Base-by-base conservation (phyloP, 2,797 vertebrate genomes). In the Lacerta viridis region DNA sequence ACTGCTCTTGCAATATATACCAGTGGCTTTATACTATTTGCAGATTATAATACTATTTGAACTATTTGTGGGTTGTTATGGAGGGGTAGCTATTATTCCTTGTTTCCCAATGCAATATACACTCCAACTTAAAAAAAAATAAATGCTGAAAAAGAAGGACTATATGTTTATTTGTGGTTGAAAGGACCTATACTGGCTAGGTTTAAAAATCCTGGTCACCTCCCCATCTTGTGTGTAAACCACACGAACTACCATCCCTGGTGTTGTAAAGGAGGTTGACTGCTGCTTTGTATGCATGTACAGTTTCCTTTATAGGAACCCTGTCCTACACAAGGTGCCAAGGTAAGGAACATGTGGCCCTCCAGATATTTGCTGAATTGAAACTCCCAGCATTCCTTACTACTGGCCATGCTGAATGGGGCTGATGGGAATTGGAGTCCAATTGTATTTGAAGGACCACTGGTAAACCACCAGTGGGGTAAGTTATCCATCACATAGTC, bases 1-100 rank as follows among this genome's bases (percentile, higher is more conserved):
- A 75, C 3, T 59, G 61, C 20, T 43, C 17, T 41, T 80, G 50
- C 25, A 39, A 29, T 80, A 41, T 72, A 55, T 29, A 43, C n/a
- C 72, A 33, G 50, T 68, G 55, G 33, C 50, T 80, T 87, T 80
- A 41, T 74, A 72, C 10, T 43, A 41, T 72, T 80, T 72, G 68
- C 29, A 55, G 10, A 46, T 71, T 61, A 64, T 27, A 23, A 43
- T 41, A 33, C 29, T 46, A 36, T 68, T 78, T 76, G 61, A 7
- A 39, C 23, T 72, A 41, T 77, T 43, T 78, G 39, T 59, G 29
- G 50, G 17, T 66, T n/a, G 33, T 7, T 13, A 3, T 23, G 71
- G 29, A 75, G 41, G n/a, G 11, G 17, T 68, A 29, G 25, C 5
- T 68, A 39, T 82, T 68, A 55, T 72, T 27, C 74, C 50, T 74